Evolutionary conservation across 2,113 vertebrate genomes (phyloP), one percentile per base, ranked within the genome.

Genomic region (Chamaea fasciata): DNA sequence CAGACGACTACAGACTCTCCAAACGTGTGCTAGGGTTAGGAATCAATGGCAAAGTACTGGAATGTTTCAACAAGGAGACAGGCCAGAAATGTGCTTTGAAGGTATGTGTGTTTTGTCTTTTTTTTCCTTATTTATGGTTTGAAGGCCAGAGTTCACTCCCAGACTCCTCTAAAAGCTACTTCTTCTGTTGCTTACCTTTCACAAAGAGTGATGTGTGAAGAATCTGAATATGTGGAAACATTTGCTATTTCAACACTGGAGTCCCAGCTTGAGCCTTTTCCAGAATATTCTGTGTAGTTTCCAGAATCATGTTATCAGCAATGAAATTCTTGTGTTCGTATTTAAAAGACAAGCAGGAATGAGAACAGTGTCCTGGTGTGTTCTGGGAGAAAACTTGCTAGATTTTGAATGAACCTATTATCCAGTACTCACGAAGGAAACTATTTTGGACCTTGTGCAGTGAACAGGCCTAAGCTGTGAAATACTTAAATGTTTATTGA

Each of bases 41-140:
- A 50, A 99, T 99, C 97, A 99, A 99, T 69, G 99, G 99, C 85
- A 99, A 99, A 97, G 99, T 99, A 41, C 91, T 99, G 89, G 98
- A 99, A 94, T 99, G 99, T 93, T 98, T 98, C 97, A 99, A 98
- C 91, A 98, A 98, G 97, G 98, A 97, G 94, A 99, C 98, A 2
- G 99, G 98, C 89, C 98, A 98, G 97, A 99, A 99, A 97, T 99
- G 99, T 97, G 99, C 99, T 10, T 97, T 99, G 93, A 99, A 99
- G 99, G 99, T 99, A 98, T 88, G 98, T 97, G 63, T 12, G 14
- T 30, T 69, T 86, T 90, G 37, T 68, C 10, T 70, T 74, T 82
- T 82, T 55, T 81, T 37, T 26, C 22, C 22, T 74, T 83, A 31
- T 82, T 88, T 89, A 24, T 81, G 42, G 24, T 85, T 82, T 69